A percentile compares a stretch with the other conserved stretches of the same genome.
phyloP scores from a whole-genome alignment of 2,888 invertebrate genomes.

The Meandrusa payeni region DNA sequence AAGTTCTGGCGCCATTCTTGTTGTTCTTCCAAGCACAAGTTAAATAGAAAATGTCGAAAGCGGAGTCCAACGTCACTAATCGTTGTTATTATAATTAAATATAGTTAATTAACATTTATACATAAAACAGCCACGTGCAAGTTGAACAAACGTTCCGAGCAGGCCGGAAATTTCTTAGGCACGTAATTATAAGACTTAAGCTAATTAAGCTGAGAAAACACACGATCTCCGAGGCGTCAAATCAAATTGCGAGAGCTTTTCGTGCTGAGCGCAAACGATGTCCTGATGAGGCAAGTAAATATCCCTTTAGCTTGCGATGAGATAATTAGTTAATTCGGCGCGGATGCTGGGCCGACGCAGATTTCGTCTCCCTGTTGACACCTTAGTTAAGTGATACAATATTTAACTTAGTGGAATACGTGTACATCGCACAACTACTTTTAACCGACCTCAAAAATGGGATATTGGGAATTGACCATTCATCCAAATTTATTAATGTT shows the following conservation, averaged over 20 bases:
- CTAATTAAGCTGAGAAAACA: conserved; percentile 15
- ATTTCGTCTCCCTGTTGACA: conserved; percentile 12
- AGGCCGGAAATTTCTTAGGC: background rate
- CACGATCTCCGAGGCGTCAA: conserved; percentile 16
- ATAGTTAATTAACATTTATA: no score
- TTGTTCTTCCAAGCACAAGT: no score
- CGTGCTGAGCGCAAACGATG: conserved; percentile 52
- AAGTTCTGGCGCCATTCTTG: no score
- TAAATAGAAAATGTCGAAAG: no score
- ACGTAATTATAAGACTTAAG: background rate
- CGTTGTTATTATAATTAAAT: no score
- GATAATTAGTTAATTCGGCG: conserved; percentile 71
- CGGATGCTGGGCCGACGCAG: conserved; percentile 35
- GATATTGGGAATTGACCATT: no score
- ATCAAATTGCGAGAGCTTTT: conserved; percentile 52
- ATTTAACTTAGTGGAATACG: conserved; percentile 1
- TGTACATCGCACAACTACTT: no score
- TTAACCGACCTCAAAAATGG: no score
- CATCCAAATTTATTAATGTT: no score
- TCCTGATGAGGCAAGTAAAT: conserved; percentile 59
- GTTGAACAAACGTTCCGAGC: no score
- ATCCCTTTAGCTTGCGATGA: conserved; percentile 52
- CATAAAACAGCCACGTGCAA: no score
- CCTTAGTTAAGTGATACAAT: conserved; percentile 9
- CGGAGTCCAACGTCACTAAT: no score